Evolutionary conservation across 2,797 vertebrate genomes (phyloP), one percentile per base, ranked within the genome.

Genomic region (Falco naumanni): DNA sequence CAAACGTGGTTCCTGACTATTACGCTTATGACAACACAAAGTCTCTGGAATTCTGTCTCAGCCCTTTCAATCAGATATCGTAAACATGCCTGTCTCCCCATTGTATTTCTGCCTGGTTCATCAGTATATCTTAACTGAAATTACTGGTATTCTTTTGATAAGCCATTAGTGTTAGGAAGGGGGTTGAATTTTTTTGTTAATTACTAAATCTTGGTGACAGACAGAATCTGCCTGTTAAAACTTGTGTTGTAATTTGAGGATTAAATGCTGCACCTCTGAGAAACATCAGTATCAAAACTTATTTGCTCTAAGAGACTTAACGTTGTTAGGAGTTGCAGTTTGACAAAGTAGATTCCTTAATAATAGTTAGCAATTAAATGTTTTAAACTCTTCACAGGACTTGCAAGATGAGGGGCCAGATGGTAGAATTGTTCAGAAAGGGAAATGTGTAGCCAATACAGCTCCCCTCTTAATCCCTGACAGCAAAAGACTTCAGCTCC

Each of bases 171-270:
- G 87, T 82, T 81, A 84, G 81, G 91, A 96, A 96, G 70, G 54
- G 63, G 91, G 7, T 61, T 94, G 85, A 65, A 53, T 87, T 87
- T 95, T 89, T 95, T 84, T 91, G 96, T 97, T 97, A 98, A 97
- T 98, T 97, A 97, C 97, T 97, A 96, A 98, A 98, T 97, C 95
- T 95, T 71, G 41, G 97, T 97, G 98, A 98, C 97, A 98, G 97
- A 97, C 94, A 95, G 96, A 97, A 93, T 95, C 84, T 97, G 97
- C 99, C 97, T 99, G 99, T 99, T 98, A 97, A 96, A 98, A 99
- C 99, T 98, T 98, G 99, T 94, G 92, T 96, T 97, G 98, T 98
- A 99, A 99, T 99, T 98, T 99, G 98, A 98, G 98, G 98, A 99
- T 99, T 98, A 99, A 98, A 98, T 98, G 97, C 98, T 98, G 98